phyloP scores from a whole-genome alignment of 2,113 vertebrate species.

The Podarcis muralis region DNA sequence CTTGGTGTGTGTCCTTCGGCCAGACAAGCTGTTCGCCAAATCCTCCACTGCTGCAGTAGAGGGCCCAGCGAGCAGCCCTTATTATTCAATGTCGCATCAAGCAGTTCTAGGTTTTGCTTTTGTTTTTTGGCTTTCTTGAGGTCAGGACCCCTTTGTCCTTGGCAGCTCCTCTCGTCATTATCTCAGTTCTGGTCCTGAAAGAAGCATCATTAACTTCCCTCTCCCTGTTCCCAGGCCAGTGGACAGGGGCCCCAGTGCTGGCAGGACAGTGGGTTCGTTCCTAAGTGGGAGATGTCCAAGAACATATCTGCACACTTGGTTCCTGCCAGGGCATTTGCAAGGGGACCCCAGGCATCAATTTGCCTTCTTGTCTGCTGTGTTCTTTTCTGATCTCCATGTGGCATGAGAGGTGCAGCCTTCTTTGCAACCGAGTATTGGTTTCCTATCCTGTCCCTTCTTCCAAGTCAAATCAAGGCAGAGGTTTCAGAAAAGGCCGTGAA shows the following conservation, averaged over 20 bases:
- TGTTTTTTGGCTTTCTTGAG: neutral
- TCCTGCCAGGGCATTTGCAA: neutral
- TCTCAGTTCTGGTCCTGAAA: neutral
- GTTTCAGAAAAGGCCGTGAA: neutral
- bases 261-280: conserved; percentile 17
- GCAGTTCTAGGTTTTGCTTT: neutral
- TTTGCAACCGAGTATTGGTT: neutral
- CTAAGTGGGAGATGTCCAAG: conserved; percentile 17
- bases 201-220: conserved; percentile 17
- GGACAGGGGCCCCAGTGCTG: conserved; percentile 12
- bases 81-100: neutral
- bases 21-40: neutral
- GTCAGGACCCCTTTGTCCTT: conserved; percentile 14
- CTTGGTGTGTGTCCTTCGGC: neutral
- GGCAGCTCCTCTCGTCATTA: conserved; percentile 3
- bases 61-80: neutral
- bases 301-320: neutral
- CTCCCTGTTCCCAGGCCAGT: neutral
- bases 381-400: neutral
- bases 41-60: neutral
- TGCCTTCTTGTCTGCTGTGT: neutral
- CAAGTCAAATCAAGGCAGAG: neutral
- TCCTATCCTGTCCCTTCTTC: too few relatives aligned
- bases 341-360: neutral
- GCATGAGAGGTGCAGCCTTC: neutral